Conservation (phyloP, 2,113 vertebrate species). For the Cinclus cinclus region DNA sequence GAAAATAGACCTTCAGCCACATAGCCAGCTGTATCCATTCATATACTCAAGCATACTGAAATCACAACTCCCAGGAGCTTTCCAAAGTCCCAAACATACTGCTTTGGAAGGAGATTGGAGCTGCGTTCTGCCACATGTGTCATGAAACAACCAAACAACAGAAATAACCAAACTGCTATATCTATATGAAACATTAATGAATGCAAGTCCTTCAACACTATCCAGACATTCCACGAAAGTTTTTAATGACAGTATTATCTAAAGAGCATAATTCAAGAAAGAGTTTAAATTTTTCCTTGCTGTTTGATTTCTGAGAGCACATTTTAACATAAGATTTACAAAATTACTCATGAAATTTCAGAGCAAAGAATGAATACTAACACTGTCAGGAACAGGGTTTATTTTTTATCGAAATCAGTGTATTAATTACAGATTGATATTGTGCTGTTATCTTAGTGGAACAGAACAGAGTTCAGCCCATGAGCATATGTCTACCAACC, state of each 20-base stretch:
- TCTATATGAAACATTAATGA: background rate
- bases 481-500: background rate
- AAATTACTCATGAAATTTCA: background rate
- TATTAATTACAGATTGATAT: conserved; percentile 10
- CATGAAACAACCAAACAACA: background rate
- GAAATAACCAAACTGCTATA: background rate
- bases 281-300: background rate
- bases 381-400: background rate
- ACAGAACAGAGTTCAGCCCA: conserved; percentile 6
- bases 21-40: background rate
- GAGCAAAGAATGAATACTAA: background rate
- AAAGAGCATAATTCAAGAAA: background rate
- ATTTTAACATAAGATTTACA: background rate
- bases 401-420: background rate
- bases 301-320: background rate
- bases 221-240: background rate
- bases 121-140: accelerated
- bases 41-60: background rate
- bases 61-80: background rate
- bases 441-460: conserved; percentile 27
- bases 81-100: background rate
- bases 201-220: background rate
- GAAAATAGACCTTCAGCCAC: background rate
- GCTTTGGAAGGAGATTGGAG: background rate
- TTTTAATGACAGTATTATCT: background rate